Percentiles rank a stretch among this genome's conserved stretches.
Conservation (phyloP, 2,113 vertebrate genomes). For the Panthera tigris region DNA sequence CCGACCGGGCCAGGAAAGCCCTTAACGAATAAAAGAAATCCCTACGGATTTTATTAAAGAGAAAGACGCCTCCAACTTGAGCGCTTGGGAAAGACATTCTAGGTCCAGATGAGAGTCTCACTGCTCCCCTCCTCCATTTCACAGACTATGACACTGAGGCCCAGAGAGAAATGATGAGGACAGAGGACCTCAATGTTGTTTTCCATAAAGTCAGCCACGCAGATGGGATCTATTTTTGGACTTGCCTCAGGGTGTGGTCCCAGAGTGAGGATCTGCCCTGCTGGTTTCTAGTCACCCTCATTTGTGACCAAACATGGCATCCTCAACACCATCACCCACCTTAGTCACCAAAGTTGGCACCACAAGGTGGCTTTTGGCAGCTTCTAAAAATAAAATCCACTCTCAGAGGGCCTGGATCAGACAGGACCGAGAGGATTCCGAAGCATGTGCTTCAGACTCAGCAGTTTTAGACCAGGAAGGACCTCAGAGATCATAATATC, state of each 20-base stretch:
- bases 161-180: not conserved
- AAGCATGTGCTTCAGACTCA: not conserved
- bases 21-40: not conserved
- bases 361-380: conserved; percentile 49
- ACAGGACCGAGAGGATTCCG: not conserved
- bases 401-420: not conserved
- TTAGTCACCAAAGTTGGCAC: conserved; percentile 68
- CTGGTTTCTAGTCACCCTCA: conserved; percentile 19
- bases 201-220: not conserved
- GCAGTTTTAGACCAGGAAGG: not conserved
- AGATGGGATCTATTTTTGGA: conserved; percentile 16
- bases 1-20: not conserved
- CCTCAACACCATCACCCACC: conserved; percentile 30
- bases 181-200: not conserved
- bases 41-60: not conserved
- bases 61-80: not conserved
- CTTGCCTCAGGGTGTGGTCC: conserved; percentile 8
- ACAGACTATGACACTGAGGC: conserved; percentile 7
- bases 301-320: conserved; percentile 69
- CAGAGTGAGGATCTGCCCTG: not conserved
- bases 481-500: not conserved
- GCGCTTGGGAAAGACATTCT: not conserved
- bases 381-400: conserved; percentile 71
- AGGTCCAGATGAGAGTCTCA: not conserved
- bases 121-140: not conserved